Evolutionary conservation across 2,113 vertebrate species (phyloP).

Genomic region (Pomatostomus ruficeps): DNA sequence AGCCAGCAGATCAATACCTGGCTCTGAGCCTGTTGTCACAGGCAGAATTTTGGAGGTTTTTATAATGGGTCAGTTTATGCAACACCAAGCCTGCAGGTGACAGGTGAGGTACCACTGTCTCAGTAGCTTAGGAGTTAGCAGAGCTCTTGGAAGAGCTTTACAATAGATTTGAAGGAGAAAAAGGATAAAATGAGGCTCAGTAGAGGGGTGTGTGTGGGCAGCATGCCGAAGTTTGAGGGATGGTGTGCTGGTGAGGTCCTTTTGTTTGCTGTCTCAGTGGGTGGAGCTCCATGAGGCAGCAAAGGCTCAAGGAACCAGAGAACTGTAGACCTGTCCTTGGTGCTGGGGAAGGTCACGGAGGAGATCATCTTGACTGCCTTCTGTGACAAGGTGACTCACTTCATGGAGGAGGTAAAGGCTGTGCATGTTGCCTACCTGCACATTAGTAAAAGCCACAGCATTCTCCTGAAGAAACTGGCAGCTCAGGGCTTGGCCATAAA

Average conservation of each 20-base stretch:
- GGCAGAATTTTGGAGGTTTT: neutral
- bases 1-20: neutral
- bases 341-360: neutral
- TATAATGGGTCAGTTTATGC: neutral
- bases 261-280: neutral
- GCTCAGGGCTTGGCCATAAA: neutral
- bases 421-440: neutral
- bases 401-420: neutral
- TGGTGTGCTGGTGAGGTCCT: accelerated
- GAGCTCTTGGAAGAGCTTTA: neutral
- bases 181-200: neutral
- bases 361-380: neutral
- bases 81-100: neutral
- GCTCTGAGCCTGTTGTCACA: neutral
- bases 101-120: neutral
- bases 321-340: neutral
- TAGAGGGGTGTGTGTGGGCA: neutral
- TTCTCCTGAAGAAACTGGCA: neutral
- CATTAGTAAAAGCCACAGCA: neutral
- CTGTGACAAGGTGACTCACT: neutral
- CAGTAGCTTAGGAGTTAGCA: neutral
- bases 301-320: neutral
- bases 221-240: neutral
- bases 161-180: neutral
- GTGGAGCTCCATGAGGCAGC: neutral